Evolutionary conservation across 2,888 invertebrate species (phyloP), one percentile per base, ranked within the genome.

Genomic region (Flexamia atlantica): DNA sequence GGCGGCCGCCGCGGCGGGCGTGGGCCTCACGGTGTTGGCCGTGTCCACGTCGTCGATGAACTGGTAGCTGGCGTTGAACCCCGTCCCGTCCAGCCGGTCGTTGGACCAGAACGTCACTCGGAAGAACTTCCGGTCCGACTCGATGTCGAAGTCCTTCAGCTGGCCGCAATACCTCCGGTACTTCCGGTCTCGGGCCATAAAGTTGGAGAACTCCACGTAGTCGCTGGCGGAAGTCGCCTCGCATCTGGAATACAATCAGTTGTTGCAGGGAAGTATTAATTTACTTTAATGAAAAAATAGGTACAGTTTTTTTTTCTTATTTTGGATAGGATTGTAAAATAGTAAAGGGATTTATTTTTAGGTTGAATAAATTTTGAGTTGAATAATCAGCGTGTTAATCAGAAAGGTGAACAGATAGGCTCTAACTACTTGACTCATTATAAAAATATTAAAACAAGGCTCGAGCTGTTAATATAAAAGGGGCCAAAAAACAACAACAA

Each of bases 161-260:
- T 95, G 94, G 9, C 98, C 98, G 90, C 99, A 99, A 90, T 97
- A 95, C 88, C 97, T 93, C 74, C 95, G 93, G 90, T 96, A 97
- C 90, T 97, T 97, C 89, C 96, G 93, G 91, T 99, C 99, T 87
- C 95, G 94, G 86, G 96, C 94, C 93, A 96, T 94, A 90, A 95
- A 97, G 92, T 99, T 99, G 72, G 98, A 98, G 91, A 99, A 98
- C 90, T 98, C 97, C 81, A 99, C 96, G 90, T 96, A 98, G 91
- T 99, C 99, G 89, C 98, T 98, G 64, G 97, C 97, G 1, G 98
- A 96, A 72, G 94, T 93, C 84, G 96, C 95, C 88, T 97, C 96
- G 90, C 99, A 99, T 87, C 98, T 99, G 92, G 46, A 17, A 46
- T 4, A 46, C 40, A 40, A 9, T 40, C n/a, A n/a, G n/a, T n/a